Base-by-base conservation (phyloP, 2,797 vertebrate species). In the Rhincodon typus region DNA sequence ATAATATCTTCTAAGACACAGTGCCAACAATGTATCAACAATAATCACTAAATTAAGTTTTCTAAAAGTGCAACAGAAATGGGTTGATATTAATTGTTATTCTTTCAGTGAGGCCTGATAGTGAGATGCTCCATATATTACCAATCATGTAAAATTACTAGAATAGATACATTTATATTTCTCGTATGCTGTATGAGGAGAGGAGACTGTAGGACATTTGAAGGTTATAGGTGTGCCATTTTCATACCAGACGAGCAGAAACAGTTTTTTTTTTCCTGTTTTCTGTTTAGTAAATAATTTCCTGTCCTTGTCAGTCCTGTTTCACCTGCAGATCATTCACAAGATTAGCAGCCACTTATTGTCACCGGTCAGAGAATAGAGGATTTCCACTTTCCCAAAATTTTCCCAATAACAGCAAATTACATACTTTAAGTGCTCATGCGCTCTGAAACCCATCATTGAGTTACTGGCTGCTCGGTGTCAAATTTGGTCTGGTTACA, bases 251-350 rank as follows among this genome's bases (percentile, higher is more conserved):
- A 21, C 46, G 90, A 84, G 21, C 42, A 84, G 82, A 38, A 93
- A 42, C 34, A 67, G 57, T 69, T 21, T 69, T 93, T 25, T 93
- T 67, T 93, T 93, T 30, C 38, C 90, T 25, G 90, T 66, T 93
- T 93, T 93, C 34, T 93, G 90, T 93, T 93, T 93, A 93, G 90
- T 93, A 93, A 93, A 93, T 42, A 93, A 66, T n/a, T 42, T 42
- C 90, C 62, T 69, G 90, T 69, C n/a, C 62, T 93, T 93, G 66
- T 93, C 90, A 69, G 90, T 25, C 90, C 62, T 67, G 87, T 66
- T 91, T 66, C 34, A n/a, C 57, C 57, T 66, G 88, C 88, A 91
- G 62, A 38, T 93, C 66, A 42, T 38, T 93, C 90, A 93, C n/a
- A 12, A 21, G 66, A 93, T 21, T 38, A 93, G 66, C 90, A 69